Evolutionary conservation across 2,888 invertebrate species (phyloP), one percentile per base, ranked within the genome.

Genomic region (Oscheius sp.): DNA sequence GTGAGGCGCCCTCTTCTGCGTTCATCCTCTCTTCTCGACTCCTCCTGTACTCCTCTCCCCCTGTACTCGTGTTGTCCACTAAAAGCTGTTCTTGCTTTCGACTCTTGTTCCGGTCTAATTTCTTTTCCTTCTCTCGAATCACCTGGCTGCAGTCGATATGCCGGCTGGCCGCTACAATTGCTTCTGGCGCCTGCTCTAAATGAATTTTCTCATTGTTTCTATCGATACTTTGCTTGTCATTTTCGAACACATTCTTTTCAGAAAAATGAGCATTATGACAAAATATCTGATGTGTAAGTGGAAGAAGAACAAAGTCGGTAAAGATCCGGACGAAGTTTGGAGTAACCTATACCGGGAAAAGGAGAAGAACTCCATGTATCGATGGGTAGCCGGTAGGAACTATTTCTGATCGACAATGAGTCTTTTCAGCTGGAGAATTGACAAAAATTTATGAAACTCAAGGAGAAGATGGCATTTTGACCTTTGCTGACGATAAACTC

Each of bases 361-460:
- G 21, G 87, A 88, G 78, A 88, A 87, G 73, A 88, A 88, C 72
- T 82, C 84, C 71, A 81, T 88, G 71, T 88, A 88, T 78, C 86
- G 88, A 81, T 88, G 88, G 88, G 86, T 88, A 35, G 87, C 86
- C 43, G 84, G 84, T 0, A 70, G 83, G 73, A 85, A 86, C 85
- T 76, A 69, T n/a, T 9, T 35, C 53, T 6, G 25, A 18, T 13
- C 0, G 1, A n/a, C 16, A 69, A 9, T 43, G 9, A 23, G 6
- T 27, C 35, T 12, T 43, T 78, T 56, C 71, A 87, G 88, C 95
- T 52, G 96, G 96, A 5, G 93, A 95, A 82, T 90, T 96, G 21
- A 92, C 96, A 61, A 94, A 95, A 83, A 94, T 95, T 0, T 89
- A 88, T 77, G 85, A 87, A 49, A 72, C 84, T 53, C 87, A 89